Evolutionary conservation across 2,888 invertebrate genomes (phyloP).

Genomic region (Ichneumoninae sp.): DNA sequence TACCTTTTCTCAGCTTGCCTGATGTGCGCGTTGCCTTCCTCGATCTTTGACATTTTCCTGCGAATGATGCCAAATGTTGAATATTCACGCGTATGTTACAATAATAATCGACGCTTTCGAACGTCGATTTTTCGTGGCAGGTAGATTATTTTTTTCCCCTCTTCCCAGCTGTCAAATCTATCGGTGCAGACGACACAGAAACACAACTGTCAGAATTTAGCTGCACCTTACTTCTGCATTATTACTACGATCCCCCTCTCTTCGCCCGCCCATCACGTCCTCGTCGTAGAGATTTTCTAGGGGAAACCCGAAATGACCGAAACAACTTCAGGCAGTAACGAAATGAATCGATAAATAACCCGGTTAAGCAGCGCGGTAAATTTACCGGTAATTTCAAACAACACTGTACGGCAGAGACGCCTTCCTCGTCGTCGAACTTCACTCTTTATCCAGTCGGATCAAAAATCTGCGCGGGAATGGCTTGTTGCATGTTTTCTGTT

Average conservation of each 20-base stretch:
- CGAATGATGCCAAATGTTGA: conserved; percentile 70
- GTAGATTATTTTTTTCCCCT: conserved; percentile 32
- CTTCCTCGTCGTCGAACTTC: conserved; percentile 24
- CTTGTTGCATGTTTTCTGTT: conserved; percentile 47
- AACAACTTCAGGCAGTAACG: conserved; percentile 44
- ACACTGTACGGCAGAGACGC: neutral
- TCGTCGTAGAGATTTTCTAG: conserved; percentile 11
- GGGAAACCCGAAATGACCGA: conserved; percentile 20
- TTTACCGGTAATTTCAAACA: neutral
- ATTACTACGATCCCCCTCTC: conserved; percentile 1
- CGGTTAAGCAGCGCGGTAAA: neutral
- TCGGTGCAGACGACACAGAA: conserved; percentile 57
- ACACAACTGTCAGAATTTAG: conserved; percentile 54
- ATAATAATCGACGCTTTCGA: conserved; percentile 38
- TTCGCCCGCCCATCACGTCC: neutral
- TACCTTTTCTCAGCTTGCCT: conserved; percentile 93
- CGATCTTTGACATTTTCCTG: conserved; percentile 87
- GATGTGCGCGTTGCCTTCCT: conserved; percentile 92
- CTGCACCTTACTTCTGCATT: conserved; percentile 41
- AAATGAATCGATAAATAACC: neutral
- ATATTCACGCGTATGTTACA: conserved; percentile 25
- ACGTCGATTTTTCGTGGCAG: conserved; percentile 54
- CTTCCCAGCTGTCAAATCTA: conserved; percentile 63
- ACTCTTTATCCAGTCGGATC: conserved; percentile 8
- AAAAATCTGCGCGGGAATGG: conserved; percentile 60